Evolutionary conservation across 2,113 vertebrate genomes (phyloP).

Genomic region (Sander lucioperca): DNA sequence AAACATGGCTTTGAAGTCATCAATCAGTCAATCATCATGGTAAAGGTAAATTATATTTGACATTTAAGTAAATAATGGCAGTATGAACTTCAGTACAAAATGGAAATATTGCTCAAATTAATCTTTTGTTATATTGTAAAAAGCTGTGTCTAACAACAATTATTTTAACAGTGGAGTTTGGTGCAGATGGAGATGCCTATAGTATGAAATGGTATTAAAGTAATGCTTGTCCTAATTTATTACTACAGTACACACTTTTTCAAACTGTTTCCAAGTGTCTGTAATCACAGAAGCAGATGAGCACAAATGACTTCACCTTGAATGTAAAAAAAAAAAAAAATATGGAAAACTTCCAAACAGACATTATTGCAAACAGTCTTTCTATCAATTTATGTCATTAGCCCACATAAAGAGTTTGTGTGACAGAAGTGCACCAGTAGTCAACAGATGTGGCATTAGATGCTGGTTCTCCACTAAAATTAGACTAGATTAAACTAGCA

Average conservation of each 20-base stretch:
- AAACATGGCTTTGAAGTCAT: background rate
- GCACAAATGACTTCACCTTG: background rate
- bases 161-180: background rate
- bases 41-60: background rate
- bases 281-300: slow-evolving; percentile 8
- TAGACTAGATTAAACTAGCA: too few species aligned
- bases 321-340: slow-evolving; percentile 17
- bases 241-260: background rate
- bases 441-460: background rate
- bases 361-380: background rate
- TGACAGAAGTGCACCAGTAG: background rate
- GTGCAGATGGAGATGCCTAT: background rate
- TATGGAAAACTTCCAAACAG: background rate
- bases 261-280: slow-evolving; percentile 9
- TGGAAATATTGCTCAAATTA: background rate
- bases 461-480: background rate
- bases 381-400: background rate
- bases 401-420: background rate
- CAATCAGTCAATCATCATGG: too few species aligned
- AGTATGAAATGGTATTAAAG: background rate
- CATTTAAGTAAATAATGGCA: background rate
- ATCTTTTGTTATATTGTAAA: background rate
- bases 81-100: background rate
- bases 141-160: background rate
- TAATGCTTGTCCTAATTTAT: slow-evolving; percentile 10